Evolutionary conservation across 2,888 invertebrate genomes (phyloP).

Genomic region (Drosophila neotestacea): DNA sequence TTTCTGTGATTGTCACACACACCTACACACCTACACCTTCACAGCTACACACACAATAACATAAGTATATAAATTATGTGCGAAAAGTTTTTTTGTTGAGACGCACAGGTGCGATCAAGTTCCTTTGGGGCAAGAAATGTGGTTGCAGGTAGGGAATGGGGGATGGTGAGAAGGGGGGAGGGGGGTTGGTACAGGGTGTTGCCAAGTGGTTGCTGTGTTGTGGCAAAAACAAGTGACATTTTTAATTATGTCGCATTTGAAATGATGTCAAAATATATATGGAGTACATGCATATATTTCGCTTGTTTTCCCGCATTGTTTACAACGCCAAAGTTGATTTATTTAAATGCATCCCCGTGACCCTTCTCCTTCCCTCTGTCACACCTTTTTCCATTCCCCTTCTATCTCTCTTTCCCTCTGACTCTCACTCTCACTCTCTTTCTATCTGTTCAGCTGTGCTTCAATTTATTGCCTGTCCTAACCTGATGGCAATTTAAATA

Average conservation of each 20-base stretch:
- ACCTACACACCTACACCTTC: constrained; percentile 4
- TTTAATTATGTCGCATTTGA: constrained; percentile 68
- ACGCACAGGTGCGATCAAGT: constrained; percentile 56
- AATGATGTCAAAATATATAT: constrained; percentile 38
- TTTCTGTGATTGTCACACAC: constrained; percentile 64
- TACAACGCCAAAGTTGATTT: constrained; percentile 51
- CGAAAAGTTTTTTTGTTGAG: constrained; percentile 54
- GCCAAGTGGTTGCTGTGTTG: neutral
- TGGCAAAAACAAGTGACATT: constrained; percentile 58
- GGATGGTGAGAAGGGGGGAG: neutral
- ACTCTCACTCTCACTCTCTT: neutral
- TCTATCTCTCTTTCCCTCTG: neutral
- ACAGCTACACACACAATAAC: constrained; percentile 2
- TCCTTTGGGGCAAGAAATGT: constrained; percentile 13
- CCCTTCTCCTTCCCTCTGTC: constrained; percentile 17
- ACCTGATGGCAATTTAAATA: constrained; percentile 72
- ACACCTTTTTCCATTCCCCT: neutral
- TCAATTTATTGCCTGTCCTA: constrained; percentile 71
- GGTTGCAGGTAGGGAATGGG: neutral
- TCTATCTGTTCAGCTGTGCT: constrained; percentile 11
- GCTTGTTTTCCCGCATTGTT: constrained; percentile 35
- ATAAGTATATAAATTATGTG: constrained; percentile 61
- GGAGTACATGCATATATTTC: neutral
- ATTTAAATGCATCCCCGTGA: constrained; percentile 58
- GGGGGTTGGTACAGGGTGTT: no score